A percentile compares a stretch with the other conserved stretches of the same genome.
phyloP scores from a whole-genome alignment of 1,140 invertebrate species.

The Bombus turneri region DNA sequence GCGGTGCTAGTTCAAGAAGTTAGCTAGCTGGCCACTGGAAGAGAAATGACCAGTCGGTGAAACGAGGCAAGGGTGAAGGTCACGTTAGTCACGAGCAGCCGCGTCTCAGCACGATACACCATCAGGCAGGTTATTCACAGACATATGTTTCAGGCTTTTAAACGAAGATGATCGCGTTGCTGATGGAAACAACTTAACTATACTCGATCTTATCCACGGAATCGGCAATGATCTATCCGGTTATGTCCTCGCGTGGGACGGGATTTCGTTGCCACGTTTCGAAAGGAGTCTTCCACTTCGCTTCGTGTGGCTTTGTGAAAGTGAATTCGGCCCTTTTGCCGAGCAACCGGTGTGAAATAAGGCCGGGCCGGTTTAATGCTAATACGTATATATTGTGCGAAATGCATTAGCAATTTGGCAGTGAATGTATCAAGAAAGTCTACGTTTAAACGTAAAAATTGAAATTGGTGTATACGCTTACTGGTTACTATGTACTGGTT shows the following conservation, averaged over 20 bases:
- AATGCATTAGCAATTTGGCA: background rate
- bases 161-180: background rate
- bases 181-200: background rate
- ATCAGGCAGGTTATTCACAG: background rate
- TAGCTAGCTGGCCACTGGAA: conserved; percentile 37
- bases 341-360: background rate
- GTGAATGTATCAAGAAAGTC: background rate
- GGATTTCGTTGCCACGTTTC: background rate
- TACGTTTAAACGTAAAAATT: background rate
- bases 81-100: conserved; percentile 54
- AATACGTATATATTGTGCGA: background rate
- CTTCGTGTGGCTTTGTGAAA: background rate
- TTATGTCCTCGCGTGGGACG: background rate
- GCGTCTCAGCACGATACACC: conserved; percentile 27
- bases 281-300: background rate
- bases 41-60: conserved; percentile 63
- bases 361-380: background rate
- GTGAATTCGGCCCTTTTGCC: conserved; percentile 1
- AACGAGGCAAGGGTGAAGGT: conserved; percentile 69
- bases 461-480: background rate
- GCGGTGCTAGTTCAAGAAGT: conserved; percentile 35
- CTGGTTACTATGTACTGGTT: no score
- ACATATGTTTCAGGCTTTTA: background rate
- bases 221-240: background rate
- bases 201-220: background rate